Percentiles rank a stretch among this genome's conserved stretches.
Conservation (phyloP, 1,140 invertebrate species). For the Nylanderia fulva region DNA sequence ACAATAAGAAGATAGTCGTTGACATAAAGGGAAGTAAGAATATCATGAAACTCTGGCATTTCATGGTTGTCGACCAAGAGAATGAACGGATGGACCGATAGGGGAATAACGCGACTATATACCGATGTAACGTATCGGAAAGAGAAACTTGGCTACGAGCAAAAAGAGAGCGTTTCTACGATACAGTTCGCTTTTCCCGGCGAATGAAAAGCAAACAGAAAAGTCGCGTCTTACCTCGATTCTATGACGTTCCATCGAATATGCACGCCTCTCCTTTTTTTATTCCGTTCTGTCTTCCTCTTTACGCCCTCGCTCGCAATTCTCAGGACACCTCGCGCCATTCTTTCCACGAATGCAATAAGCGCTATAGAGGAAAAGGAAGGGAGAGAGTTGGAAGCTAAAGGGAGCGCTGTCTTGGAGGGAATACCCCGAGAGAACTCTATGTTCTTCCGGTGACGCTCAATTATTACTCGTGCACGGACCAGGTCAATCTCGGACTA, state of each 20-base stretch:
- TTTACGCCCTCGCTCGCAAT: slow-evolving; percentile 64
- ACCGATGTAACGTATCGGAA: slow-evolving; percentile 39
- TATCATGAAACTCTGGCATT: slow-evolving; percentile 33
- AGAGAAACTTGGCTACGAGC: neutral
- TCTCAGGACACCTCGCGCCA: slow-evolving; percentile 57
- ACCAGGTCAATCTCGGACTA: slow-evolving; percentile 71
- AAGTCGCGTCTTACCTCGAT: slow-evolving; percentile 56
- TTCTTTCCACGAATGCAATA: slow-evolving; percentile 68
- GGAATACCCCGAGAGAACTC: slow-evolving; percentile 40
- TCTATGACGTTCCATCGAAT: slow-evolving; percentile 63
- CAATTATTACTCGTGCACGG: slow-evolving; percentile 69
- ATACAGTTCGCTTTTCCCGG: slow-evolving; percentile 44
- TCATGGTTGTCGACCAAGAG: slow-evolving; percentile 15
- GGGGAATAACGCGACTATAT: slow-evolving; percentile 21
- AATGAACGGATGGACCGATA: neutral
- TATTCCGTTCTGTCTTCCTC: slow-evolving; percentile 32
- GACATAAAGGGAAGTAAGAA: slow-evolving; percentile 24
- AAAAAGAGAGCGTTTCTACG: slow-evolving; percentile 39
- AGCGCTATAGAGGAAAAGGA: slow-evolving; percentile 30
- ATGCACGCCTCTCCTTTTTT: slow-evolving; percentile 52
- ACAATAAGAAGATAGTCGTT: slow-evolving; percentile 8
- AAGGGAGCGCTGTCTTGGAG: neutral
- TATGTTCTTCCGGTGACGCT: slow-evolving; percentile 54
- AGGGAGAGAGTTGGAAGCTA: neutral
- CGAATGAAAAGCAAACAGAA: slow-evolving; percentile 73